A percentile compares a stretch with the other conserved stretches of the same genome.
Evolutionary conservation across 1,140 invertebrate species (phyloP).

Genomic region (Hycleus cichorii): DNA sequence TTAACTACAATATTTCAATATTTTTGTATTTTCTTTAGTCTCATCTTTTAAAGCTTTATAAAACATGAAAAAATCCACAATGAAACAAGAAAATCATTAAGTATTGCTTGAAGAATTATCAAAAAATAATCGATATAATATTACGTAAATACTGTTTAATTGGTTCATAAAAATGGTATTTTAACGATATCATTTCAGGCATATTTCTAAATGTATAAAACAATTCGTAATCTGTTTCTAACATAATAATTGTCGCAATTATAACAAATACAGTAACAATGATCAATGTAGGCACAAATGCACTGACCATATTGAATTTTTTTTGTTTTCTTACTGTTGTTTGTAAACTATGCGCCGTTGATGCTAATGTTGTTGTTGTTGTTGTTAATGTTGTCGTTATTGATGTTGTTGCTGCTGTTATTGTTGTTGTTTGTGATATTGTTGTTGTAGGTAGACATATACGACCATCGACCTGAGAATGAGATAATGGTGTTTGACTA

Average conservation of each 20-base stretch:
- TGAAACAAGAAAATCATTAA: not conserved
- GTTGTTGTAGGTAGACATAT: constrained; percentile 26
- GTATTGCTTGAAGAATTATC: not conserved
- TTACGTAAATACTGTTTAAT: constrained; percentile 62
- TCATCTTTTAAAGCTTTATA: not conserved
- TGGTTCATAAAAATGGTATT: constrained; percentile 74
- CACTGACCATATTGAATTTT: constrained; percentile 54
- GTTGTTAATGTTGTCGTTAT: constrained; percentile 28
- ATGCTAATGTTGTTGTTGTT: constrained; percentile 28
- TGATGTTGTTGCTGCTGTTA: not conserved
- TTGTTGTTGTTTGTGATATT: not conserved
- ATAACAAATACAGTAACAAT: constrained; percentile 59
- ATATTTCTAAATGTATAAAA: constrained; percentile 62
- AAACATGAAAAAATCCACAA: not conserved
- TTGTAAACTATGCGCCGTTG: constrained; percentile 19
- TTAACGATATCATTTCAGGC: constrained; percentile 70
- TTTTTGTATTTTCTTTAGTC: not conserved
- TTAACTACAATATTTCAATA: not conserved
- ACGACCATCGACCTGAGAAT: constrained; percentile 34
- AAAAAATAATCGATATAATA: constrained; percentile 20
- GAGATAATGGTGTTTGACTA: constrained; percentile 46
- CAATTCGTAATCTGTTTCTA: constrained; percentile 66
- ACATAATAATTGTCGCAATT: constrained; percentile 56
- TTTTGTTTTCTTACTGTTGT: constrained; percentile 27
- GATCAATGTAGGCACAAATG: constrained; percentile 65